phyloP scores from a whole-genome alignment of 2,888 invertebrate species.

The Eledone cirrhosa region DNA sequence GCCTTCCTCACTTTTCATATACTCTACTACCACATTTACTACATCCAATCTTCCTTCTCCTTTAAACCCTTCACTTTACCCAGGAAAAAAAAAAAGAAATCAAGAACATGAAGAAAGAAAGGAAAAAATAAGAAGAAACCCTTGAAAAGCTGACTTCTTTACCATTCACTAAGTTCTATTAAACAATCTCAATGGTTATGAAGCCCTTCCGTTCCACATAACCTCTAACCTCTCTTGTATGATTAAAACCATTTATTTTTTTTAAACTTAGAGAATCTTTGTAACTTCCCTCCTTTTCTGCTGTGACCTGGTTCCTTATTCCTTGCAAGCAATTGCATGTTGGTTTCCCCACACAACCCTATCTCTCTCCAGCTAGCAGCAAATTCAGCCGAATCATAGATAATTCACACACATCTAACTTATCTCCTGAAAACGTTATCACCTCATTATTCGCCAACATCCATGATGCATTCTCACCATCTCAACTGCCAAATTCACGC shows the following conservation, averaged over 20 bases:
- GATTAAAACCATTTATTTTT: not conserved
- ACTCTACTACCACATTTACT: conserved; percentile 10
- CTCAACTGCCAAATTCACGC: conserved; percentile 30
- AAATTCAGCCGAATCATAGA: conserved; percentile 25
- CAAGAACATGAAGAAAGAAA: not conserved
- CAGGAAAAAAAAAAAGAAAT: conserved; percentile 7
- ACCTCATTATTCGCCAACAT: conserved; percentile 29
- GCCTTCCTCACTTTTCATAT: conserved; percentile 17
- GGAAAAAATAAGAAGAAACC: not conserved
- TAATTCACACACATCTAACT: conserved; percentile 18
- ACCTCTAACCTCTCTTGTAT: not conserved
- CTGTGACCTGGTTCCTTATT: conserved; percentile 30
- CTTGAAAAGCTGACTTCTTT: not conserved
- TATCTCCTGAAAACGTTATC: conserved; percentile 20
- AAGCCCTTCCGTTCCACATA: not conserved
- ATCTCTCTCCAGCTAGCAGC: conserved; percentile 22
- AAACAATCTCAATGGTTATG: conserved; percentile 52
- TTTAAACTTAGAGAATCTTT: conserved; percentile 19
- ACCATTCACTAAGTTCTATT: conserved; percentile 38
- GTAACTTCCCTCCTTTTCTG: conserved; percentile 21
- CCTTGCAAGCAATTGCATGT: conserved; percentile 29
- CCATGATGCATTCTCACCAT: conserved; percentile 29
- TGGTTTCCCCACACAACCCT: not conserved
- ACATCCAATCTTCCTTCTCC: conserved; percentile 18
- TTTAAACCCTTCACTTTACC: conserved; percentile 19